Conservation (phyloP, 2,113 vertebrate genomes). For the Xenopus borealis region DNA sequence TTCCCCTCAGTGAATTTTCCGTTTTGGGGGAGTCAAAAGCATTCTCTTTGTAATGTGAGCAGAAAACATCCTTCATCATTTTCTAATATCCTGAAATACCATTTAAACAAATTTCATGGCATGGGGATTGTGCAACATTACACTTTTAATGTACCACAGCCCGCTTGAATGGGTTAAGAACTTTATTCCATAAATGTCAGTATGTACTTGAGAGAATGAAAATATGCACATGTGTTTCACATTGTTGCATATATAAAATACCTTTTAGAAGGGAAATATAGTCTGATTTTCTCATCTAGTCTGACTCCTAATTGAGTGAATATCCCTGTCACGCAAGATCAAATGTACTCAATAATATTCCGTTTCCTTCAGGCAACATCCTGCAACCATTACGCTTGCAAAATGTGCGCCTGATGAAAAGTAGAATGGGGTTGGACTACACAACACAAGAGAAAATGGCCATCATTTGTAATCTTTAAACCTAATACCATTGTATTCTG, state of each 20-base stretch:
- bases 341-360: constrained; percentile 45
- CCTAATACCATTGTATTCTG: too few relatives aligned
- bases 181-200: constrained; percentile 31
- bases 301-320: constrained; percentile 45
- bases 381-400: constrained; percentile 42
- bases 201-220: constrained; percentile 20
- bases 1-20: too few relatives aligned
- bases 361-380: constrained; percentile 43
- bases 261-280: constrained; percentile 45
- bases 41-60: background rate
- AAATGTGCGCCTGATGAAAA: constrained; percentile 18
- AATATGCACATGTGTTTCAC: constrained; percentile 43
- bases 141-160: constrained; percentile 2
- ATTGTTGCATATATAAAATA: constrained; percentile 46
- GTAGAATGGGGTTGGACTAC: background rate
- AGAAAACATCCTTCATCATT: background rate
- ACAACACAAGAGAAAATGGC: too few relatives aligned
- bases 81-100: background rate
- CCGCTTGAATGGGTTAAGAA: constrained; percentile 19
- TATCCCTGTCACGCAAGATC: constrained; percentile 46
- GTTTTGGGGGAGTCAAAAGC: background rate
- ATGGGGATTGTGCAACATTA: background rate
- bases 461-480: too few relatives aligned
- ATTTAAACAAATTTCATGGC: background rate
- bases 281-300: constrained; percentile 45